Evolutionary conservation across 2,888 invertebrate species (phyloP).

Genomic region (Desoria tigrina): DNA sequence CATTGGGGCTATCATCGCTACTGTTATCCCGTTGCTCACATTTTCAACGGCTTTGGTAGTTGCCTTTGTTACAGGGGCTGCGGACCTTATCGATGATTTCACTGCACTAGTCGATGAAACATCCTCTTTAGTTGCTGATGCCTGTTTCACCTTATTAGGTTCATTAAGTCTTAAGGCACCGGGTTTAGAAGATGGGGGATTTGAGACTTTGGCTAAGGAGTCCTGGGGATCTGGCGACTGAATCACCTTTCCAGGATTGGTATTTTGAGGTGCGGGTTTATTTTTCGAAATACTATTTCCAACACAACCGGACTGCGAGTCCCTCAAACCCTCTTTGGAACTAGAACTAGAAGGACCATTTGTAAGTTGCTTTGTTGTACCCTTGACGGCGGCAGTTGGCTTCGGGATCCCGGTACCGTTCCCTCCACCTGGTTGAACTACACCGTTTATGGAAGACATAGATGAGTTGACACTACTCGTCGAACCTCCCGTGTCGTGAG

Average conservation of each 20-base stretch:
- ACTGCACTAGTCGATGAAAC: conserved; percentile 10
- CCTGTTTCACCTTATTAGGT: conserved; percentile 16
- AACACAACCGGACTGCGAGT: background rate
- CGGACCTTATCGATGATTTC: conserved; percentile 12
- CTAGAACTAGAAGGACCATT: background rate
- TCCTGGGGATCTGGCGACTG: background rate
- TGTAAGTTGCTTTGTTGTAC: conserved; percentile 68
- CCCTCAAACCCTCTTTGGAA: conserved; percentile 14
- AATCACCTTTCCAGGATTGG: background rate
- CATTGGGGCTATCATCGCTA: conserved; percentile 75
- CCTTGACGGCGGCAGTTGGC: conserved; percentile 88
- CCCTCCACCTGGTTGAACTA: conserved; percentile 45
- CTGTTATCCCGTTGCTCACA: conserved; percentile 52
- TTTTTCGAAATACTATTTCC: background rate
- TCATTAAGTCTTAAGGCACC: conserved; percentile 16
- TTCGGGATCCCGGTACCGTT: conserved; percentile 77
- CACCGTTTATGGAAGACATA: conserved; percentile 41
- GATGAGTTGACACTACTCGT: conserved; percentile 36
- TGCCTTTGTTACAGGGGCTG: conserved; percentile 4
- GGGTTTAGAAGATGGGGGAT: background rate
- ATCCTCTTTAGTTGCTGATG: conserved; percentile 10
- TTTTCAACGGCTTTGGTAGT: conserved; percentile 13
- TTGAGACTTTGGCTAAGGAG: background rate
- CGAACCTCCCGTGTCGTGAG: conserved; percentile 17
- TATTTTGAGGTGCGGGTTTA: background rate